phyloP scores from a whole-genome alignment of 2,113 vertebrate genomes.

The Cheirogaleus medius region DNA sequence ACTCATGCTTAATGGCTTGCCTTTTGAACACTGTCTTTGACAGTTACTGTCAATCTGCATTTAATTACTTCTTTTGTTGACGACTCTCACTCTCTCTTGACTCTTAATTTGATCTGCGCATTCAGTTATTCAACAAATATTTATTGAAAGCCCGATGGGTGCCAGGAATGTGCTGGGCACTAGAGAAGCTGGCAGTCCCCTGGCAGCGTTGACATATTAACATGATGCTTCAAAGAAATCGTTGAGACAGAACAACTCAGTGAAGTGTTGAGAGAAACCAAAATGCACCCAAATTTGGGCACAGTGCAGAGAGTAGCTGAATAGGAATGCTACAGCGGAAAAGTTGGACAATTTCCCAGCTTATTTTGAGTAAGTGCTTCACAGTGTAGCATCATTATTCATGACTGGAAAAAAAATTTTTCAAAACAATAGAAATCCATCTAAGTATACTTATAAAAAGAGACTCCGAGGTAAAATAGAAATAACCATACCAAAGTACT shows the following conservation, averaged over 20 bases:
- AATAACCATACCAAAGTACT: not conserved
- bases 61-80: conserved; percentile 31
- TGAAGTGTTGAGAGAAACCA: not conserved
- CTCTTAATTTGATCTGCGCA: conserved; percentile 47
- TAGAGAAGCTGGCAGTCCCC: not conserved
- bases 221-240: not conserved
- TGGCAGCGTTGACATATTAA: not conserved
- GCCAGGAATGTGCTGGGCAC: not conserved
- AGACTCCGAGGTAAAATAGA: not conserved
- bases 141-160: not conserved
- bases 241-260: not conserved
- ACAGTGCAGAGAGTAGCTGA: not conserved
- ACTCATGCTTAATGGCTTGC: not conserved
- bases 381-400: not conserved
- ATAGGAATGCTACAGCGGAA: not conserved
- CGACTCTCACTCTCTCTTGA: conserved; percentile 18
- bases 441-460: not conserved
- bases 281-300: conserved; percentile 34
- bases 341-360: not conserved
- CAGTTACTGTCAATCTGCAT: not conserved
- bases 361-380: not conserved
- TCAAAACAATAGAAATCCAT: not conserved
- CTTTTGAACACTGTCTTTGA: conserved; percentile 14
- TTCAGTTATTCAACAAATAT: conserved; percentile 63
- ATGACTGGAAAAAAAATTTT: not conserved